A percentile compares a stretch with the other conserved stretches of the same genome.
These are phyloP conservation scores for Phytoseiulus persimilis DNA, from an alignment of 2,888 invertebrate species.

Conservation along the genomic window DNA sequence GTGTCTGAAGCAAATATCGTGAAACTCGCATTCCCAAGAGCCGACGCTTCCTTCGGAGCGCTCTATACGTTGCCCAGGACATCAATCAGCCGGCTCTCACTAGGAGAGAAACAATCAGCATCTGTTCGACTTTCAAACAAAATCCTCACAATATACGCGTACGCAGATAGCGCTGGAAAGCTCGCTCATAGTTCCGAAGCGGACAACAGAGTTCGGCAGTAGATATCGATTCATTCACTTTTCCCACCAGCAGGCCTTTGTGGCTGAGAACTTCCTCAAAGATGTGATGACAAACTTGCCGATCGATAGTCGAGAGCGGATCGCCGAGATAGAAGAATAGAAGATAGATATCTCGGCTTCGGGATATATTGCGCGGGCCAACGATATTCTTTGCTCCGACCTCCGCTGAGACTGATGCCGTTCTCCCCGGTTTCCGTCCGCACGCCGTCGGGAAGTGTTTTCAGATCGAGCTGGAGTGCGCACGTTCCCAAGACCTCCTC, in stretches of 20 bases:
- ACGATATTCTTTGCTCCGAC: conserved; percentile 52
- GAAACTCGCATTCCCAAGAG: too few relatives aligned
- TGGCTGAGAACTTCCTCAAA: conserved; percentile 54
- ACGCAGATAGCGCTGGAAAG: background rate
- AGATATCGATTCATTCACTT: conserved; percentile 47
- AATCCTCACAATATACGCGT: too few relatives aligned
- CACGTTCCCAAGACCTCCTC: conserved; percentile 76
- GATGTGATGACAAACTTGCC: conserved; percentile 54
- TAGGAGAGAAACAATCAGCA: too few relatives aligned
- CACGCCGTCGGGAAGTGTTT: conserved; percentile 64
- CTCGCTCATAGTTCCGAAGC: background rate
- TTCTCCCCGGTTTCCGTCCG: conserved; percentile 52
- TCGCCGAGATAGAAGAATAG: conserved; percentile 57
- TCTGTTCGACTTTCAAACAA: too few relatives aligned
- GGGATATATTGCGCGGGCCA: conserved; percentile 51
- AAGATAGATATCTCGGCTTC: conserved; percentile 52
- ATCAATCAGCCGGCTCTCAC: too few relatives aligned
- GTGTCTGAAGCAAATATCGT: too few relatives aligned
- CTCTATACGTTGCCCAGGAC: too few relatives aligned
- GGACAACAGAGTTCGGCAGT: background rate
- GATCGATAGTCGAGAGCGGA: conserved; percentile 55
- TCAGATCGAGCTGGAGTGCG: conserved; percentile 80
- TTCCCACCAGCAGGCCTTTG: conserved; percentile 52
- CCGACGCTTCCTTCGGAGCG: too few relatives aligned
- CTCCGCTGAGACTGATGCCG: conserved; percentile 51